Base-by-base conservation (phyloP, 2,113 vertebrate species). In the Ceyx margarethae region DNA sequence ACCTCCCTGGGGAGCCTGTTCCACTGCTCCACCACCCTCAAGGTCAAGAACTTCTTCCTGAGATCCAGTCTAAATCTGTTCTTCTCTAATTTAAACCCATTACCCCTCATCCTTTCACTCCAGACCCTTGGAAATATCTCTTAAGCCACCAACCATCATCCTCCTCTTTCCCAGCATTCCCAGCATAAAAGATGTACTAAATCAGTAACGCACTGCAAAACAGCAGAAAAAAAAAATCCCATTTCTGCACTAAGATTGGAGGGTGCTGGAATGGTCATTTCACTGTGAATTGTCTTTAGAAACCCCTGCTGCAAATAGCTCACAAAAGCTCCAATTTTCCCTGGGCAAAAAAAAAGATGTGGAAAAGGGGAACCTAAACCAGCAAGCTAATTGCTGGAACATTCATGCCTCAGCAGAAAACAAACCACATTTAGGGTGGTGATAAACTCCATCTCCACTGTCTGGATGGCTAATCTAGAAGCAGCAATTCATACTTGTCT, bases 381-480 rank as follows among this genome's bases (percentile, higher is more conserved):
- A 83, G 31, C 42, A 76, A 85, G 48, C 37, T 66, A 77, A 89
- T 85, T 92, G 74, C 78, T 89, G 33, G 56, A 85, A 82, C 60
- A 56, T 77, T 79, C 40, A 35, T 40, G 51, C 81, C 54, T 91
- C 95, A 96, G 86, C 86, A 93, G 75, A 91, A 96, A 85, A 62
- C 54, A 93, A 89, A 92, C 54, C 51, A 45, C 66, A 53, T 85
- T 58, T 20, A 48, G 29, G 29, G 18, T 0, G 1, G 48, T 42
- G 51, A 79, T 76, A 76, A 94, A 87, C 71, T 89, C 77, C 71
- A 85, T 80, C 64, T 77, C 67, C 46, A 23, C 71, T 91, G 60
- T 67, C 51, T 73, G 37, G n/a, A 37, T 66, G 46, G 89, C 56
- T 82, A 40, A 33, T 80, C 75, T 69, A 45, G 76, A 87, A 22